These are phyloP conservation scores for Tor tambroides DNA, from an alignment of 2,113 vertebrate species.

Conservation along the genomic window DNA sequence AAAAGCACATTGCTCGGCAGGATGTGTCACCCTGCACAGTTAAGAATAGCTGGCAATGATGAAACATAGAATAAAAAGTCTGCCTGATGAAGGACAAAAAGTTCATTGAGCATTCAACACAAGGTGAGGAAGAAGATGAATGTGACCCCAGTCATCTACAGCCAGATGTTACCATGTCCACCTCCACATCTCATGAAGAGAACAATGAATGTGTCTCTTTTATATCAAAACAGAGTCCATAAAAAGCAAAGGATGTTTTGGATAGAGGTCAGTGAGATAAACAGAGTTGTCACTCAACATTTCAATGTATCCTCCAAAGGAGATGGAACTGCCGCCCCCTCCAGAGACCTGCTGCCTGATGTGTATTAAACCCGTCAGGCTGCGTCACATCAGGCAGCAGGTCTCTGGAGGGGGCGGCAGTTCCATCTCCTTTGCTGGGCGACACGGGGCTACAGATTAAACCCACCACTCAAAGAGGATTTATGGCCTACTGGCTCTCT, in stretches of 20 bases:
- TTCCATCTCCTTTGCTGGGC: too few species aligned
- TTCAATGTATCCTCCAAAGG: not conserved
- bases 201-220: not conserved
- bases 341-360: conserved; percentile 7
- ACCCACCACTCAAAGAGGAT: conserved; percentile 36
- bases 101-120: not conserved
- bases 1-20: conserved; percentile 4
- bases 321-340: not conserved
- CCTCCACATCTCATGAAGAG: conserved; percentile 14
- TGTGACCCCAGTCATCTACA: not conserved
- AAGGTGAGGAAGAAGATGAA: not conserved
- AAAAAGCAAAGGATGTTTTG: not conserved
- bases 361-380: conserved; percentile 26
- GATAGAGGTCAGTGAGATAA: conserved; percentile 11
- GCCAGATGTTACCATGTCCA: not conserved
- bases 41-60: conserved; percentile 22
- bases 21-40: not conserved
- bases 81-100: not conserved
- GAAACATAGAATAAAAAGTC: not conserved
- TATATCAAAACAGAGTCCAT: not conserved
- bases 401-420: too few species aligned
- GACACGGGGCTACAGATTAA: conserved; percentile 38
- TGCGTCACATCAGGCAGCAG: not conserved
- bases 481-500: conserved; percentile 28
- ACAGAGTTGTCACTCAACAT: not conserved